Conservation (phyloP, 2,113 vertebrate genomes). For the Anser brachyrhynchus region DNA sequence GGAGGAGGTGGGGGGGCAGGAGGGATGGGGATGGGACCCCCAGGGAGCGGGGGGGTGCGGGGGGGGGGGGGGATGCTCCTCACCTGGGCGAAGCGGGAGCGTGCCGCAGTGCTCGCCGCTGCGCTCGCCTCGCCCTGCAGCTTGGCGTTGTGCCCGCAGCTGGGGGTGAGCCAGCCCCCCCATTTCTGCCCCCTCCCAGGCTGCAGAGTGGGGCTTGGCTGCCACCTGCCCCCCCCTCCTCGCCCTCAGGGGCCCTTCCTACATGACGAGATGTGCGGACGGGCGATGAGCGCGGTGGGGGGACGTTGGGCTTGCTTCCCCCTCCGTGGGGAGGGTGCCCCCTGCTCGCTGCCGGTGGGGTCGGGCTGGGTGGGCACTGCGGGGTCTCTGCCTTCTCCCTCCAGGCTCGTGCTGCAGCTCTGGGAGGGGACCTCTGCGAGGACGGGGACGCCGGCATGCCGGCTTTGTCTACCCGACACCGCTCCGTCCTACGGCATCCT, state of each 20-base stretch:
- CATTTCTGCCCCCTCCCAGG: neutral
- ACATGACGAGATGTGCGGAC: no score
- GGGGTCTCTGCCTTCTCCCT: neutral
- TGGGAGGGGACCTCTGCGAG: neutral
- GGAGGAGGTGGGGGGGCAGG: neutral
- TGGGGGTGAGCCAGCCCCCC: neutral
- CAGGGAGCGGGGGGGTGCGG: no score
- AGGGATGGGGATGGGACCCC: neutral
- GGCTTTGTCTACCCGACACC: neutral
- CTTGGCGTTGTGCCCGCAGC: neutral
- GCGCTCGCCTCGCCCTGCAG: accelerated
- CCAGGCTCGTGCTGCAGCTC: neutral
- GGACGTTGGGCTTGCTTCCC: neutral
- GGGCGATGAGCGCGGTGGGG: no score
- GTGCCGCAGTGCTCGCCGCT: neutral
- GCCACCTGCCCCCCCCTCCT: no score
- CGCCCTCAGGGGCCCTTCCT: no score
- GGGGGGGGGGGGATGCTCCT: neutral
- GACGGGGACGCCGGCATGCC: neutral
- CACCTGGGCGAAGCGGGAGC: conserved; percentile 19
- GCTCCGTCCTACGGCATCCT: neutral
- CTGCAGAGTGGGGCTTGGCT: neutral
- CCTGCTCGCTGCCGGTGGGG: no score
- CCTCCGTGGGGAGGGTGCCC: neutral
- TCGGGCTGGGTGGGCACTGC: no score